A percentile compares a stretch with the other conserved stretches of the same genome.
These are phyloP conservation scores for Thalpophila matura DNA, from an alignment of 2,888 invertebrate species.

Conservation along the genomic window DNA sequence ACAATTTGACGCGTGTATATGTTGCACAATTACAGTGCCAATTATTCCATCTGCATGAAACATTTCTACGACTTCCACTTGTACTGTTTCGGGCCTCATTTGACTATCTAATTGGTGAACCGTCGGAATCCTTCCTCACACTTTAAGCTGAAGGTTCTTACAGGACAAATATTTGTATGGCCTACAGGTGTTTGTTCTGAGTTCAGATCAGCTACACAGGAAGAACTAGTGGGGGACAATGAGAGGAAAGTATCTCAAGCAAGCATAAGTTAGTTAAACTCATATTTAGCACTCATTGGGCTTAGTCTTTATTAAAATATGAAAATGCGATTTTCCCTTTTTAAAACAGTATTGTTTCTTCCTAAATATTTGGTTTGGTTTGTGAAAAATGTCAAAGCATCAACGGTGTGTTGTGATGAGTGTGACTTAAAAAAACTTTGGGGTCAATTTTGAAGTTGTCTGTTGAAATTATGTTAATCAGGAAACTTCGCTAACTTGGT, in stretches of 20 bases:
- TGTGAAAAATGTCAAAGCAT: not conserved
- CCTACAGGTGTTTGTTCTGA: slow-evolving; percentile 17
- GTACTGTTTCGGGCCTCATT: slow-evolving; percentile 3
- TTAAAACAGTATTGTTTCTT: not conserved
- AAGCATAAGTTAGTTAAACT: not conserved
- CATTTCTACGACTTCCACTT: slow-evolving; percentile 23
- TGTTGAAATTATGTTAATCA: slow-evolving; percentile 44
- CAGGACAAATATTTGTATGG: slow-evolving; percentile 36
- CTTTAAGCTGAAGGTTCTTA: slow-evolving; percentile 10
- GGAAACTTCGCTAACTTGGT: slow-evolving; percentile 27
- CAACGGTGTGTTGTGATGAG: not conserved
- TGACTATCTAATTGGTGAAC: slow-evolving; percentile 24
- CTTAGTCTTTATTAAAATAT: no score
- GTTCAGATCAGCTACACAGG: slow-evolving; percentile 15
- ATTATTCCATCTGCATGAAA: not conserved
- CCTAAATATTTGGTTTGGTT: not conserved
- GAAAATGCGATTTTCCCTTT: no score
- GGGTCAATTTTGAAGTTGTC: slow-evolving; percentile 18
- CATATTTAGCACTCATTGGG: no score
- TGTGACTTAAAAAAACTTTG: slow-evolving; percentile 8
- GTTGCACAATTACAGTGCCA: not conserved
- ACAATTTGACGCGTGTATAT: not conserved
- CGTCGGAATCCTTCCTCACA: not conserved
- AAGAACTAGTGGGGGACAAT: not conserved
- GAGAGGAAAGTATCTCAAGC: not conserved